Evolutionary conservation across 1,140 invertebrate species (phyloP).

Genomic region (Sminthurinus signatus): DNA sequence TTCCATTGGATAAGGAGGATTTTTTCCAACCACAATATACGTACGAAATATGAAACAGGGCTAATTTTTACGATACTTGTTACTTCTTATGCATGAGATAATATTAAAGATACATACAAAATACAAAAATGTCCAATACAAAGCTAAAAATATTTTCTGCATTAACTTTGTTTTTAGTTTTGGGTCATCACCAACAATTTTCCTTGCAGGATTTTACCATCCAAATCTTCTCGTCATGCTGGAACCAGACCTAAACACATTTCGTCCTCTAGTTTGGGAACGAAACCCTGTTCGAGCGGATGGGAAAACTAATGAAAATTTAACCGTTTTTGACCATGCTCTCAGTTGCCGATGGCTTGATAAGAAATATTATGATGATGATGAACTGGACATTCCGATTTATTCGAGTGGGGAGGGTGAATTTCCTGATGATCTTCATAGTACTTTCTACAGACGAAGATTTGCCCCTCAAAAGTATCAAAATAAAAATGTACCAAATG

Average conservation of each 20-base stretch:
- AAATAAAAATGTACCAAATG: neutral
- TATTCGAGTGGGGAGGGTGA: neutral
- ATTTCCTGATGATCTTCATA: neutral
- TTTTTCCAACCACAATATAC: slow-evolving; percentile 12
- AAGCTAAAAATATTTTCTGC: too few species aligned
- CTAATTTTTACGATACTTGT: too few species aligned
- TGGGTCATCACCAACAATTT: neutral
- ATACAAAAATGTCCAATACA: too few species aligned
- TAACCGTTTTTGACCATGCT: slow-evolving; percentile 5
- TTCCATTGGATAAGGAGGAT: slow-evolving; percentile 14
- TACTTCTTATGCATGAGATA: too few species aligned
- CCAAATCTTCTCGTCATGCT: slow-evolving; percentile 12
- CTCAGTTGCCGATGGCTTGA: neutral
- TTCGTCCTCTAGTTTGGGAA: slow-evolving; percentile 3
- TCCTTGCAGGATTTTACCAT: slow-evolving; percentile 19
- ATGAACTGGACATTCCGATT: neutral
- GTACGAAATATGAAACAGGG: too few species aligned
- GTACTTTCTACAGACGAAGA: slow-evolving; percentile 4
- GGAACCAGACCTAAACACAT: slow-evolving; percentile 14
- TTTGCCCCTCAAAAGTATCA: neutral
- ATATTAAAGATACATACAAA: too few species aligned
- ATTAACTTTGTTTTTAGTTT: neutral
- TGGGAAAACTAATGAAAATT: neutral
- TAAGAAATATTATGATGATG: neutral
- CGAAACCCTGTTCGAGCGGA: neutral